These are phyloP conservation scores for Brachynemurus nebulosus DNA, from an alignment of 2,888 invertebrate species.

Conservation along the genomic window DNA sequence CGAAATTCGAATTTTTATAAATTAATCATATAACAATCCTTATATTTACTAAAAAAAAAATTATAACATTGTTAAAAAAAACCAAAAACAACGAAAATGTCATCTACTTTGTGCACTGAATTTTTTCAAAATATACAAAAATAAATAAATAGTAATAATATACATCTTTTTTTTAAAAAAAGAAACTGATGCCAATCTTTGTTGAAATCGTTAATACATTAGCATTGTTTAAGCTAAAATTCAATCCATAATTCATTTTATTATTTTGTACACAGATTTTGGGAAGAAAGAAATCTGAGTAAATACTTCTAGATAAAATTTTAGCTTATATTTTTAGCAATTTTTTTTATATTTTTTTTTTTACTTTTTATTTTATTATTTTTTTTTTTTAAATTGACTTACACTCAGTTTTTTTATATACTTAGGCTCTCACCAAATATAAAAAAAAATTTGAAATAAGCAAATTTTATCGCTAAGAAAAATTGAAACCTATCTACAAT, in stretches of 20 bases:
- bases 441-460: no score
- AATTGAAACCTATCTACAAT: no score
- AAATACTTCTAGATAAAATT: no score
- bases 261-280: background rate
- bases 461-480: no score
- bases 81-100: background rate
- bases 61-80: background rate
- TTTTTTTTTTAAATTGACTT: conserved; percentile 2
- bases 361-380: background rate
- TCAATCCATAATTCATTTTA: no score
- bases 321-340: no score
- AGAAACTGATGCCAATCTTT: no score
- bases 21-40: no score
- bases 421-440: no score
- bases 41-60: background rate
- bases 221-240: no score
- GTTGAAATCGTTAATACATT: no score
- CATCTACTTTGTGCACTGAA: background rate
- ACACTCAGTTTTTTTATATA: background rate
- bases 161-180: background rate
- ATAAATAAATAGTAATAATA: background rate
- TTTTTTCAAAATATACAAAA: conserved; percentile 1
- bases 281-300: background rate
- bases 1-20: no score
- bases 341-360: background rate